Evolutionary conservation across 2,797 vertebrate genomes (phyloP).

Genomic region (Catharus ustulatus): DNA sequence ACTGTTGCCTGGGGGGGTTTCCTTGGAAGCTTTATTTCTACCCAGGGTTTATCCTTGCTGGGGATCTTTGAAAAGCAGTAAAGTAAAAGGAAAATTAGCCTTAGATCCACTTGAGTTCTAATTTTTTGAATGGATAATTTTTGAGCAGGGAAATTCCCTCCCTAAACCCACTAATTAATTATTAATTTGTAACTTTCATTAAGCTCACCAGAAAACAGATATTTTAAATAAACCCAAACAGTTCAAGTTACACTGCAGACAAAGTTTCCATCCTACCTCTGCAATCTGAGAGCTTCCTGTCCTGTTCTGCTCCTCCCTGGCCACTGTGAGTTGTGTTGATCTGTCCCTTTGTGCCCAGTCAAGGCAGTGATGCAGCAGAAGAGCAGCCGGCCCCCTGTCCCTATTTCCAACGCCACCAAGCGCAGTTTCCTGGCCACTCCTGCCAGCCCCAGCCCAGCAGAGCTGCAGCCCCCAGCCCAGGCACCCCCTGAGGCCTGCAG

Average conservation of each 20-base stretch:
- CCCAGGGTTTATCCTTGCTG: neutral
- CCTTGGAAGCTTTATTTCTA: neutral
- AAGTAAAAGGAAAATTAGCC: neutral
- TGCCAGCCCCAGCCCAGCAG: slow-evolving; percentile 61
- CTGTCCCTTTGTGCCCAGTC: slow-evolving; percentile 71
- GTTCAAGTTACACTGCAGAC: neutral
- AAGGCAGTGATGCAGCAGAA: slow-evolving; percentile 86
- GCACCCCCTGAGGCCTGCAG: slow-evolving; percentile 78
- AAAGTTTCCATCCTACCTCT: neutral
- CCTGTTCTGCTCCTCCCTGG: neutral
- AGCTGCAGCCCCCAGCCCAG: slow-evolving; percentile 66
- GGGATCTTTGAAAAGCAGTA: neutral
- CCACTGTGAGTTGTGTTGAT: neutral
- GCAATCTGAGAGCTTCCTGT: neutral
- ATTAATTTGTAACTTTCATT: neutral
- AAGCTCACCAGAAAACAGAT: accelerated
- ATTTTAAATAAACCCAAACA: neutral
- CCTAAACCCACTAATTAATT: neutral
- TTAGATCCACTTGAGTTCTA: neutral
- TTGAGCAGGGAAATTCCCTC: accelerated
- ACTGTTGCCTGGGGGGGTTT: neutral
- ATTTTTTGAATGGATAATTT: neutral
- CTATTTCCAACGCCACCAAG: slow-evolving; percentile 89
- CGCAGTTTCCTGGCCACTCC: slow-evolving; percentile 85
- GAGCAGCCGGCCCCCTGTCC: slow-evolving; percentile 80